Conservation (phyloP, 1,140 invertebrate genomes). For the Zelostemma sp. region DNA sequence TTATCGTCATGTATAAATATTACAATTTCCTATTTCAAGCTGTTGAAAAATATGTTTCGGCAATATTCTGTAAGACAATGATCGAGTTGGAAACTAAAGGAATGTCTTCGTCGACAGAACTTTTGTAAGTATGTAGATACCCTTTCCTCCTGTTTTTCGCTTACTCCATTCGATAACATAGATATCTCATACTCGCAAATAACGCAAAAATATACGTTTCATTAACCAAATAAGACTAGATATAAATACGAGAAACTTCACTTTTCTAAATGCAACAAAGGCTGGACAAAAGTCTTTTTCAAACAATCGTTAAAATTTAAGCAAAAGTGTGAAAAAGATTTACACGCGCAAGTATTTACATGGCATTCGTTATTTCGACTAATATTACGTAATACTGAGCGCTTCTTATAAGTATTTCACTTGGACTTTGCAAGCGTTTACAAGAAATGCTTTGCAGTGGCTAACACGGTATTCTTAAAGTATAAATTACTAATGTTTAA, state of each 20-base stretch:
- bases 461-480: not conserved
- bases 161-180: not conserved
- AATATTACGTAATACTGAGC: slow-evolving; percentile 1
- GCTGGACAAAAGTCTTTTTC: no score
- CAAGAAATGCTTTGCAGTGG: not conserved
- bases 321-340: no score
- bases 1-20: not conserved
- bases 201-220: not conserved
- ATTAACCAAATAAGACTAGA: not conserved
- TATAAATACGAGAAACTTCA: not conserved
- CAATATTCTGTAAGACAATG: not conserved
- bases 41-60: not conserved
- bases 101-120: not conserved
- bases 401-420: not conserved
- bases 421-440: not conserved
- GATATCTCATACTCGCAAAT: not conserved
- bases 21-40: not conserved
- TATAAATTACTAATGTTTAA: no score
- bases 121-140: not conserved
- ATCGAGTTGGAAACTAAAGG: not conserved
- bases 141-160: not conserved
- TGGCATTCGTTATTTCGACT: not conserved
- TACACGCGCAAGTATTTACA: not conserved
- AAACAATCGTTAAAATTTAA: no score
- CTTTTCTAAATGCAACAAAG: no score